Evolutionary conservation across 2,797 vertebrate species (phyloP), one percentile per base, ranked within the genome.

Genomic region (Sparidentex hasta): DNA sequence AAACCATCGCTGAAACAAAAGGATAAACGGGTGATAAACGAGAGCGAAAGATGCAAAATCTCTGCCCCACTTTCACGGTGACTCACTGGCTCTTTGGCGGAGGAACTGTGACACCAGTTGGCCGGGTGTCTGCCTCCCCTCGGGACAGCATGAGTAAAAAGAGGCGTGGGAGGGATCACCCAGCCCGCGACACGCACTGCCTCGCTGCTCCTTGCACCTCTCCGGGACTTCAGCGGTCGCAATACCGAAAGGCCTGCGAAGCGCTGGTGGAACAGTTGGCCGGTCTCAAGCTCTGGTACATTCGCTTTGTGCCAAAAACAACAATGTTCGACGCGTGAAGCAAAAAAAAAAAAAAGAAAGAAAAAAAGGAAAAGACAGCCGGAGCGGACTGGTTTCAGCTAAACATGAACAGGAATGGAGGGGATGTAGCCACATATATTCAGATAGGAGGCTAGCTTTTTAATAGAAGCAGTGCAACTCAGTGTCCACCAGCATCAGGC

Each of bases 141-240:
- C 33, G 80, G 88, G 90, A 91, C 89, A 92, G 87, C 87, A 90
- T 90, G 88, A 89, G 91, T 86, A 90, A 84, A 27, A 33, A 88
- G 80, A 68, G 84, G 80, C 75, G 88, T 93, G 91, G 92, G 91
- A 87, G 89, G 88, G 91, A 90, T 93, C 85, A 82, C 88, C 88
- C 82, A 47, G 80, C 78, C 80, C 12, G 61, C 71, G 29, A 62
- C 88, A 82, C 88, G 87, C 86, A 69, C 87, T 77, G 89, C 88
- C 86, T 82, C 46, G 68, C 90, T 89, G 88, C 90, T 92, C 88
- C 91, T 92, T 90, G 83, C 92, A 90, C 92, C 88, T 87, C 90
- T 21, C 76, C 81, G 20, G 65, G 88, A 86, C 88, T 87, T 86
- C 87, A 67, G 76, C 87, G 47, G 75, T 81, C 74, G 20, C 87